phyloP scores from a whole-genome alignment of 2,888 invertebrate species.

The Cecidostiba fungosa region DNA sequence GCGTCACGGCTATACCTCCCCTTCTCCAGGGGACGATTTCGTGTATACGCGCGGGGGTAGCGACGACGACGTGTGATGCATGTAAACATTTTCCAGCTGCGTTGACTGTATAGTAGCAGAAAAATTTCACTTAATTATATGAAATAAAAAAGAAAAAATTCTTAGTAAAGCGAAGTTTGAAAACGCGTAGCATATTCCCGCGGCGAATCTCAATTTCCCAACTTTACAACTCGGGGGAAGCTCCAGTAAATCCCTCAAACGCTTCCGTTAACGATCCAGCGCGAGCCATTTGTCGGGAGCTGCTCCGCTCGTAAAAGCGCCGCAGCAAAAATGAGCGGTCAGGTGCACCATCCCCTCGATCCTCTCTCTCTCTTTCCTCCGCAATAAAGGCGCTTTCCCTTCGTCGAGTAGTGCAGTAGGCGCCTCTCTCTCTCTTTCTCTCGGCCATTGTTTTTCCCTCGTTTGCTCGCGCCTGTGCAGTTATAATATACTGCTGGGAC shows the following conservation, averaged over 20 bases:
- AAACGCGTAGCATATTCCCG: not conserved
- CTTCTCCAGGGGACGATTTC: not conserved
- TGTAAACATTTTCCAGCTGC: not conserved
- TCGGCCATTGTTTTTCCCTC: slow-evolving; percentile 7
- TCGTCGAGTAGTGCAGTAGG: slow-evolving; percentile 5
- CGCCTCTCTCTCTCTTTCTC: not conserved
- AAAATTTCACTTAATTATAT: not conserved
- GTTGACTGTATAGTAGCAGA: not conserved
- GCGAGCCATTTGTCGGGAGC: not conserved
- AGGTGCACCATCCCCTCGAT: slow-evolving; percentile 18
- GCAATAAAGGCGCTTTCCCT: slow-evolving; percentile 22
- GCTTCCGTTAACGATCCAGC: slow-evolving; percentile 26
- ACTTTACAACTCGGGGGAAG: not conserved
- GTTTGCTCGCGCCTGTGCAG: slow-evolving; percentile 1
- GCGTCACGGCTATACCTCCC: slow-evolving; percentile 60
- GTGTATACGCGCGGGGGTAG: not conserved
- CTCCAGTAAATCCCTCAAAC: slow-evolving; percentile 8
- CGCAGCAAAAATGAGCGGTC: slow-evolving; percentile 31
- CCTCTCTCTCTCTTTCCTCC: not conserved
- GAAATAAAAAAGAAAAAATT: no score
- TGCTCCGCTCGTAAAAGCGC: slow-evolving; percentile 29
- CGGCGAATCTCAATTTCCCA: not conserved
- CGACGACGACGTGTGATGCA: not conserved
- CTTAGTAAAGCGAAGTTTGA: not conserved
- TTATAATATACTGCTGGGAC: not conserved